Evolutionary conservation across 2,888 invertebrate species (phyloP), one percentile per base, ranked within the genome.

Genomic region (Drosophila anomalata): DNA sequence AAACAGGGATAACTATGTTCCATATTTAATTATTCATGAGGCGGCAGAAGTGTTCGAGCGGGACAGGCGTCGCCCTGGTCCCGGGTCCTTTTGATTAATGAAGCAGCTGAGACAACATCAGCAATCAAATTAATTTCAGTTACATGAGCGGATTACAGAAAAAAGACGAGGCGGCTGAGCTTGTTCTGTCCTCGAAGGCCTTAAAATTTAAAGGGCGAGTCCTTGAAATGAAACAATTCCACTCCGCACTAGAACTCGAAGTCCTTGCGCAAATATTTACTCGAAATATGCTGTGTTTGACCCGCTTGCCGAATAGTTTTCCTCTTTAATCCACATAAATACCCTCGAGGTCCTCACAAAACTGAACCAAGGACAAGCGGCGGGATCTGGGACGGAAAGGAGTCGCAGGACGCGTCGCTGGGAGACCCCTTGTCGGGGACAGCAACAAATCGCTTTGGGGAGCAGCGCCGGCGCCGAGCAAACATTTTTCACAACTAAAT

Each of bases 101-200:
- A 79, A 87, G 79, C 83, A 85, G 87, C 85, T 87, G 87, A 87
- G 83, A 79, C 87, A 84, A 84, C 87, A 84, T 81, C 87, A 83
- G 82, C 85, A 83, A 83, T 87, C 87, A 84, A 84, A 84, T 87
- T 82, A 87, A 84, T 85, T 84, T 85, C 77, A 87, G 76, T 85
- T 84, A 81, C 76, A 85, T 78, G 77, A 81, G 82, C 82, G 79
- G 82, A 86, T 83, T 86, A 83, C 70, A 54, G 62, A 68, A 54
- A 41, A 63, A 56, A 58, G 47, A 26, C 33, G 24, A 41, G 6
- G 8, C 24, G 47, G 29, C 22, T 41, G 24, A 24, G 47, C n/a
- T 63, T 7, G 6, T 31, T 17, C 8, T 41, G 53, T 12, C 17
- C 17, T 56, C 24, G 54, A 59, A 61, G 33, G 41, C 1, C 11